These are phyloP conservation scores for Cariama cristata DNA, from an alignment of 2,113 vertebrate species.

Conservation along the genomic window DNA sequence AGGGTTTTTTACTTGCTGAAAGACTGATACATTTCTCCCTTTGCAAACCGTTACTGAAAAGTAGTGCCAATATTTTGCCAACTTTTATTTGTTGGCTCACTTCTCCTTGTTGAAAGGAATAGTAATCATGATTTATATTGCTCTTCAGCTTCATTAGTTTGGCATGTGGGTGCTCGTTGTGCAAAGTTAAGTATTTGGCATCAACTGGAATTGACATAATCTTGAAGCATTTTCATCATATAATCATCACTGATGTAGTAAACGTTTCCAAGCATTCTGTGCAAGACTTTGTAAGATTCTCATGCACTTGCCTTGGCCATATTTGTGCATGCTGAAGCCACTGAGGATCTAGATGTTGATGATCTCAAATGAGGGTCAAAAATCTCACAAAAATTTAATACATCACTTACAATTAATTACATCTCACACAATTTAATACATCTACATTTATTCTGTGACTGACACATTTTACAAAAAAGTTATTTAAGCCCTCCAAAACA, in stretches of 20 bases:
- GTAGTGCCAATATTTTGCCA: not conserved
- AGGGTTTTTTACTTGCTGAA: not conserved
- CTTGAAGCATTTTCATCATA: not conserved
- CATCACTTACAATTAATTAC: not conserved
- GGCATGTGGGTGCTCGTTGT: not conserved
- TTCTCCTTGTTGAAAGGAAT: not conserved
- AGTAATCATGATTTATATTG: not conserved
- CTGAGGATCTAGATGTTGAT: not conserved
- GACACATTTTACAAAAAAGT: not conserved
- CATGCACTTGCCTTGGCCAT: not conserved
- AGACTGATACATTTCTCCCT: not conserved
- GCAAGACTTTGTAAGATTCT: not conserved
- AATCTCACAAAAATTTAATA: not conserved
- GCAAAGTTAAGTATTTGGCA: not conserved
- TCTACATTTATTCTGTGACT: not conserved
- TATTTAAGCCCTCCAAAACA: not conserved
- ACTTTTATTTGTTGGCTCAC: not conserved
- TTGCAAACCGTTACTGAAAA: not conserved
- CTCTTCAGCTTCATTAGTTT: not conserved
- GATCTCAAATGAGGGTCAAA: not conserved
- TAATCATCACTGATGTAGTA: not conserved
- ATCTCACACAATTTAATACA: not conserved
- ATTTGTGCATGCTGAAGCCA: not conserved
- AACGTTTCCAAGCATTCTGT: not conserved
- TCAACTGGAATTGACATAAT: not conserved